phyloP scores from a whole-genome alignment of 1,140 invertebrate species.

The Pseudobourletiella spinata region DNA sequence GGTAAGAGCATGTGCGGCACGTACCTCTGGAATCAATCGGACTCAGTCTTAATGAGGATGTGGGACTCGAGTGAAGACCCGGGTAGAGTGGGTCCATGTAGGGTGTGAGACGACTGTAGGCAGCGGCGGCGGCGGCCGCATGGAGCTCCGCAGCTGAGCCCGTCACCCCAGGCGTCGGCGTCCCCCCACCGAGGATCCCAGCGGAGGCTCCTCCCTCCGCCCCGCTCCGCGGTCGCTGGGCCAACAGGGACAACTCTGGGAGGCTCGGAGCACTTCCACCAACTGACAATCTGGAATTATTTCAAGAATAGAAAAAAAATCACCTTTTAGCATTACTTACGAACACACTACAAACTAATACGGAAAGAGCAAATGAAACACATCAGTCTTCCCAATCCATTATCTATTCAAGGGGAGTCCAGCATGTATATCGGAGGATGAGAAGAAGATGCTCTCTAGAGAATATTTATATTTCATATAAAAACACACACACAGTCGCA shows the following conservation, averaged over 20 bases:
- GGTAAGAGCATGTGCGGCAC: too few species aligned
- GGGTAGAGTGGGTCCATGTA: slow-evolving; percentile 60
- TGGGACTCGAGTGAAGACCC: slow-evolving; percentile 48
- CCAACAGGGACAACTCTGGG: slow-evolving; percentile 42
- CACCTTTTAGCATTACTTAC: too few species aligned
- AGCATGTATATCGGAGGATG: background rate
- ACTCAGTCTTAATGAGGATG: slow-evolving; percentile 45
- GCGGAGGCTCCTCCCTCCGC: slow-evolving; percentile 20
- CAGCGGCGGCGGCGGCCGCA: slow-evolving; percentile 41
- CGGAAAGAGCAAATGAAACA: slow-evolving; percentile 9
- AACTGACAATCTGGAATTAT: slow-evolving; percentile 39
- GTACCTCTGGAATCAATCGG: slow-evolving; percentile 43
- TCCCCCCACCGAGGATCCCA: slow-evolving; percentile 37
- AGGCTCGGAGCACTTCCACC: slow-evolving; percentile 37
- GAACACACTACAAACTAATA: too few species aligned
- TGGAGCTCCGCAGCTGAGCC: slow-evolving; percentile 36
- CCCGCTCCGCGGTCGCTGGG: slow-evolving; percentile 39
- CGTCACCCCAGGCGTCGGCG: slow-evolving; percentile 25
- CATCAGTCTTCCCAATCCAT: slow-evolving; percentile 5
- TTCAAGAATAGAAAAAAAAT: slow-evolving; percentile 32
- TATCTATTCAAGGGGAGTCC: slow-evolving; percentile 5
- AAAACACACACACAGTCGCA: too few species aligned
- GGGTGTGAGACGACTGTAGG: slow-evolving; percentile 52
- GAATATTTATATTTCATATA: too few species aligned
- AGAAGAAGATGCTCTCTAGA: background rate